Evolutionary conservation across 2,797 vertebrate species (phyloP), one percentile per base, ranked within the genome.

Genomic region (Pachyuromys duprasi): DNA sequence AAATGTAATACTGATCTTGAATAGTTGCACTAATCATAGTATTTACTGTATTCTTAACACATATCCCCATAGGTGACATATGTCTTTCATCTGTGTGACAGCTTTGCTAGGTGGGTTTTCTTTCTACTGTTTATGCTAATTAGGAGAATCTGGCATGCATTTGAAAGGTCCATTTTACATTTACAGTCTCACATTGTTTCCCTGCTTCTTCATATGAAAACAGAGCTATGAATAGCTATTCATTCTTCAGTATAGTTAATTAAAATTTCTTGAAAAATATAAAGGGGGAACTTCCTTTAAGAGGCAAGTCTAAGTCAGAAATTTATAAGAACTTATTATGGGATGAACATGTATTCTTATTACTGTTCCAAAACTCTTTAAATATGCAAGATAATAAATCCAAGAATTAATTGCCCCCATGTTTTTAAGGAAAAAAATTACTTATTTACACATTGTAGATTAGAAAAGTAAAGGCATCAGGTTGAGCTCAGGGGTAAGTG

Each of bases 291-390:
- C 6, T 14, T 14, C 22, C 20, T 69, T 93, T 81, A 67, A 87
- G 55, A 94, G 45, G 14, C n/a, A 96, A 95, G 5, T 72, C 36
- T 33, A 49, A 74, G 2, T 67, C 45, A 84, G 62, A 84, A 89
- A 49, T 74, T 20, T 94, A 65, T 13, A 79, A 88, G 57, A 42
- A 60, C 79, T 75, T 92, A 69, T 42, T 39, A 45, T 36, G 60
- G 33, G 88, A 93, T 26, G 39, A 90, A 93, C 65, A 89, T 3
- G 36, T 26, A 87, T 42, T 91, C 36, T 55, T 86, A 93, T 36
- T 79, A 86, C 89, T 83, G 24, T 93, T 82, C 55, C 57, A 92
- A 86, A 86, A 93, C 65, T 7, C 24, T 86, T 95, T 88, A 65
- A 90, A n/a, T n/a, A 53, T 31, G 15, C 20, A 67, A 2, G 63